Evolutionary conservation across 2,797 vertebrate genomes (phyloP).

Genomic region (Labeo calbasu): DNA sequence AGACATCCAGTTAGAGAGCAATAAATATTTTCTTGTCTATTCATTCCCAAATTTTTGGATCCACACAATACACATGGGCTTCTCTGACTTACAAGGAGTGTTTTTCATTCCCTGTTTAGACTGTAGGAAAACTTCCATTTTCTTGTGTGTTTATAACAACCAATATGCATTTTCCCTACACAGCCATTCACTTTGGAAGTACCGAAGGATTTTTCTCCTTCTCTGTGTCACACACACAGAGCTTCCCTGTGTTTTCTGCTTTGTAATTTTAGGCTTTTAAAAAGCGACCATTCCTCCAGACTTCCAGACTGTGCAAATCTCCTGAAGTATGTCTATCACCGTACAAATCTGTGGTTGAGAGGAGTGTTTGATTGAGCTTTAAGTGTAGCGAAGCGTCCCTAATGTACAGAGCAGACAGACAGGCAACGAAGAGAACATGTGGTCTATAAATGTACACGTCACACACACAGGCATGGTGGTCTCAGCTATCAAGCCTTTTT

Average conservation of each 20-base stretch:
- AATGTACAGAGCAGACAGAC: conserved; percentile 69
- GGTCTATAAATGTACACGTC: conserved; percentile 63
- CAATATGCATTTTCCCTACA: conserved; percentile 63
- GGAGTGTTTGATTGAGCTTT: conserved; percentile 63
- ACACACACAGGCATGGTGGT: conserved; percentile 76
- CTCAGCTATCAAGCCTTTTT: conserved; percentile 66
- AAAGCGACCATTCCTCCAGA: conserved; percentile 59
- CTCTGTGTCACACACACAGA: conserved; percentile 42
- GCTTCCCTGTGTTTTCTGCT: conserved; percentile 49
- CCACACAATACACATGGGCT: conserved; percentile 27
- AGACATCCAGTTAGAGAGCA: conserved; percentile 28
- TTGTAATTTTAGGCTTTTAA: conserved; percentile 58
- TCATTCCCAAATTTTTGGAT: conserved; percentile 53
- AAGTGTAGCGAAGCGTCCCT: conserved; percentile 62
- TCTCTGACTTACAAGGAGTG: not conserved
- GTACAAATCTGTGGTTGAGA: conserved; percentile 66
- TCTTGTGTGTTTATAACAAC: conserved; percentile 64
- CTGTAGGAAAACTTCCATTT: conserved; percentile 62
- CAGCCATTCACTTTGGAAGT: conserved; percentile 55
- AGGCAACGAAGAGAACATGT: conserved; percentile 65
- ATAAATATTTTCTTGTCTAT: conserved; percentile 38
- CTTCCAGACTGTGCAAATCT: conserved; percentile 68
- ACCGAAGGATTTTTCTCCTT: conserved; percentile 49
- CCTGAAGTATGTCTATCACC: conserved; percentile 69
- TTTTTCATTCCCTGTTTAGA: conserved; percentile 24